Percentiles rank a stretch among this genome's conserved stretches.
Evolutionary conservation across 2,888 invertebrate species (phyloP).

Genomic region (Cantharis rufa): DNA sequence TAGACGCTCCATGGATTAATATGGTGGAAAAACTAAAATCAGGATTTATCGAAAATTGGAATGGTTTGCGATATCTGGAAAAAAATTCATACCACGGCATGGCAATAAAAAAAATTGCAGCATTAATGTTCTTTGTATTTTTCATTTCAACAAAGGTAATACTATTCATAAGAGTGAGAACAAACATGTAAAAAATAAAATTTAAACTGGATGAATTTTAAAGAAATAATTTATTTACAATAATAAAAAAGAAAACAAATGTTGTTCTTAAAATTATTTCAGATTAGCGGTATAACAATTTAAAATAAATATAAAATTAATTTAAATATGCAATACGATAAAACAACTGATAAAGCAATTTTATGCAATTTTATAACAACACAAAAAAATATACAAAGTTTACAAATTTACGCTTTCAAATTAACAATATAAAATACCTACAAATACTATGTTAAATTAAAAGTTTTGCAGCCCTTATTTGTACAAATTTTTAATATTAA

Average conservation of each 20-base stretch:
- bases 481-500: constrained; percentile 24
- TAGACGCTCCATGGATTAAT: no score
- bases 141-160: no score
- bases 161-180: background rate
- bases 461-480: constrained; percentile 21
- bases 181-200: background rate
- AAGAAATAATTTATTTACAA: constrained; percentile 32
- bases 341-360: constrained; percentile 23
- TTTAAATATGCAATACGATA: constrained; percentile 18
- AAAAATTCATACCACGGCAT: no score
- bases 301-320: constrained; percentile 25
- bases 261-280: constrained; percentile 20
- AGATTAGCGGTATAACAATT: constrained; percentile 22
- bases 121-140: no score
- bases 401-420: constrained; percentile 17
- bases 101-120: no score
- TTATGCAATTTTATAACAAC: constrained; percentile 17
- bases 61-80: no score
- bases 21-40: no score
- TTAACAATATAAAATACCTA: constrained; percentile 20
- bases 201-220: background rate
- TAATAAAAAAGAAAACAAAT: constrained; percentile 26
- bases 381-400: constrained; percentile 25
- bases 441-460: constrained; percentile 18
- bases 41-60: no score